Percentiles rank a stretch among this genome's conserved stretches.
phyloP scores from a whole-genome alignment of 1,140 invertebrate genomes.

The Eupristina koningsbergeri region DNA sequence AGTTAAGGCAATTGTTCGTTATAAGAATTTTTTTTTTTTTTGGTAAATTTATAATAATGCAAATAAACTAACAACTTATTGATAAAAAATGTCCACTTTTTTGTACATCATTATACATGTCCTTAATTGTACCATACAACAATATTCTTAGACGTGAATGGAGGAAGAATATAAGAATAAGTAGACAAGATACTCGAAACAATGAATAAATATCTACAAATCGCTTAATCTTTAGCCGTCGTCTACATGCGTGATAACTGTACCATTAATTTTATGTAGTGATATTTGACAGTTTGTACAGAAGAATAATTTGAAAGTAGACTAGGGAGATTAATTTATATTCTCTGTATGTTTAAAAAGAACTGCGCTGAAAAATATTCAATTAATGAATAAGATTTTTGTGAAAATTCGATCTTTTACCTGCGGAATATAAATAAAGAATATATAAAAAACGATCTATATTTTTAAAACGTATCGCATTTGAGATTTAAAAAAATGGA shows the following conservation, averaged over 20 bases:
- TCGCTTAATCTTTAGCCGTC: slow-evolving; percentile 11
- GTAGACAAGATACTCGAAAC: background rate
- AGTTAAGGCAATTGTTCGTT: too few species aligned
- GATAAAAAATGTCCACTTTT: too few species aligned
- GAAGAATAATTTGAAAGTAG: background rate
- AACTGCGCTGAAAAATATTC: background rate
- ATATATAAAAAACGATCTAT: background rate
- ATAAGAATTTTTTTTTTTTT: too few species aligned
- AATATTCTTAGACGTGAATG: background rate
- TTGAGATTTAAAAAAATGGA: too few species aligned
- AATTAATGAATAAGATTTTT: background rate
- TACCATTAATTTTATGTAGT: background rate
- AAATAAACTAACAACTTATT: background rate
- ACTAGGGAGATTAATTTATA: background rate
- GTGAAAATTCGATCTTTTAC: background rate
- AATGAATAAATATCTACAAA: background rate
- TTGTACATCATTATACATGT: background rate
- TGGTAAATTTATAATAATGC: too few species aligned
- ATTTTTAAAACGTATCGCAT: too few species aligned
- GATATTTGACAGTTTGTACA: background rate
- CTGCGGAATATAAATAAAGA: background rate
- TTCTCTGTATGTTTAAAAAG: background rate
- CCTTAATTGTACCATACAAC: background rate
- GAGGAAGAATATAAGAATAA: background rate
- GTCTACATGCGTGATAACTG: background rate